phyloP scores from a whole-genome alignment of 2,113 vertebrate species.

The Zeus faber region DNA sequence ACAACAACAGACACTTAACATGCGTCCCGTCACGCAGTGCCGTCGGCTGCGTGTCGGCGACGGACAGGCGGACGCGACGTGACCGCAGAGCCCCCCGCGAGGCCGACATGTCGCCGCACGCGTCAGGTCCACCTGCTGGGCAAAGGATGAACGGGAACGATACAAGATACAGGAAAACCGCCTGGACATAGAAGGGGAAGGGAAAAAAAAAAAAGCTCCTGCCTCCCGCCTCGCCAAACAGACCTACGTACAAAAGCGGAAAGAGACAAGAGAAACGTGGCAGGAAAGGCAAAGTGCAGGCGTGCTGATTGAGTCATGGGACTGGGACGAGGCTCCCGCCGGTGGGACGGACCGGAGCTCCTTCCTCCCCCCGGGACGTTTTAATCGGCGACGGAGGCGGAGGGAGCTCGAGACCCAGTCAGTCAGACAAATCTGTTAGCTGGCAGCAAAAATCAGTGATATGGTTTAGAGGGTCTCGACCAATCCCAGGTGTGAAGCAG shows the following conservation, averaged over 20 bases:
- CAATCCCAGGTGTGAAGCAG: conserved; percentile 27
- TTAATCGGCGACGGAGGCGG: background rate
- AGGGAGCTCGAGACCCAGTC: too few species aligned
- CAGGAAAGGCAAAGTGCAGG: conserved; percentile 71
- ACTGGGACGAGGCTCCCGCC: conserved; percentile 30
- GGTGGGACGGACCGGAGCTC: conserved; percentile 14
- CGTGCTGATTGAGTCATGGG: conserved; percentile 66
- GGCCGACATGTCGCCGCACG: background rate
- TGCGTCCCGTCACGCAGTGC: background rate
- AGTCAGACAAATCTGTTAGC: too few species aligned
- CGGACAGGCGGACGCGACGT: too few species aligned
- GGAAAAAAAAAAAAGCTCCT: too few species aligned
- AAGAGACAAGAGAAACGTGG: conserved; percentile 33
- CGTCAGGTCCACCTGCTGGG: background rate
- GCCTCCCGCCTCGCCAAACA: conserved; percentile 43
- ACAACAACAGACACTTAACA: conserved; percentile 19
- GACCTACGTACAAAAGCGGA: conserved; percentile 43
- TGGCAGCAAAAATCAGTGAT: conserved; percentile 23
- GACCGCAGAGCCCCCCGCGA: too few species aligned
- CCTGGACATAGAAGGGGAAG: conserved; percentile 18
- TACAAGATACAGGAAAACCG: conserved; percentile 10
- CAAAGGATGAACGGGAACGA: background rate
- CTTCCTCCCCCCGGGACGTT: conserved; percentile 1
- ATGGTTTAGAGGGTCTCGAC: conserved; percentile 25
- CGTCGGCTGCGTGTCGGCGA: too few species aligned